Conservation (phyloP, 30 jellyfish, hydroid and myxozoan genomes). For the Aurelia aurita region DNA sequence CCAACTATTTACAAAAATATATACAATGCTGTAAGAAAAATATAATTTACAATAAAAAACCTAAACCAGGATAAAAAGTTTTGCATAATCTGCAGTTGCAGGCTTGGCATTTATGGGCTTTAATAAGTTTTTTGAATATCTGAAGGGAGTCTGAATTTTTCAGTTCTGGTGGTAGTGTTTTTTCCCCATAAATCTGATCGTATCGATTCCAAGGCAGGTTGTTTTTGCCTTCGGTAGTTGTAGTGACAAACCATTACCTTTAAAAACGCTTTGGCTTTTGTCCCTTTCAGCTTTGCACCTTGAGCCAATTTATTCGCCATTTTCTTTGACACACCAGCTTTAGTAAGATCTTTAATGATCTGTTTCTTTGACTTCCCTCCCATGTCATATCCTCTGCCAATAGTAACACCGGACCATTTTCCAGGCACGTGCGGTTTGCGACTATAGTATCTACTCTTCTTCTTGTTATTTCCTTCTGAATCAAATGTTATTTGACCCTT, state of each 20-base stretch:
- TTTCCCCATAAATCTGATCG: too few species aligned
- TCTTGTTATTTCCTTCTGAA: constrained; percentile 77
- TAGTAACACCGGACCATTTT: constrained; percentile 73
- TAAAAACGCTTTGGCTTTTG: constrained; percentile 41
- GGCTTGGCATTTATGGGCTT: too few species aligned
- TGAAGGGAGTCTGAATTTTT: too few species aligned
- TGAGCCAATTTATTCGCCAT: constrained; percentile 52
- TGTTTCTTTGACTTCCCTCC: constrained; percentile 55
- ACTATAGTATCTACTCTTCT: constrained; percentile 64
- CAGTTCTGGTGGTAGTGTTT: too few species aligned
- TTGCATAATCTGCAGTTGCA: too few species aligned
- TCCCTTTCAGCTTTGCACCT: constrained; percentile 56
- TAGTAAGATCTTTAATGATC: constrained; percentile 42
- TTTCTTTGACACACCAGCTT: constrained; percentile 47
- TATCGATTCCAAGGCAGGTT: too few species aligned
- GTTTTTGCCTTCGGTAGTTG: too few species aligned
- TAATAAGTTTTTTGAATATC: too few species aligned
- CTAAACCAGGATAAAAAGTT: too few species aligned
- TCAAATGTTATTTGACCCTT: constrained; percentile 78
- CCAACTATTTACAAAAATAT: too few species aligned
- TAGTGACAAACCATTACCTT: constrained; percentile 24
- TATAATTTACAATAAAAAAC: too few species aligned
- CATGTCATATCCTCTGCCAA: constrained; percentile 86
- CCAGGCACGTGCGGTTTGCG: constrained; percentile 77
- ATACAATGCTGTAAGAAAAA: too few species aligned